These are phyloP conservation scores for Catocala sponsa DNA, from an alignment of 2,888 invertebrate genomes.

Conservation along the genomic window DNA sequence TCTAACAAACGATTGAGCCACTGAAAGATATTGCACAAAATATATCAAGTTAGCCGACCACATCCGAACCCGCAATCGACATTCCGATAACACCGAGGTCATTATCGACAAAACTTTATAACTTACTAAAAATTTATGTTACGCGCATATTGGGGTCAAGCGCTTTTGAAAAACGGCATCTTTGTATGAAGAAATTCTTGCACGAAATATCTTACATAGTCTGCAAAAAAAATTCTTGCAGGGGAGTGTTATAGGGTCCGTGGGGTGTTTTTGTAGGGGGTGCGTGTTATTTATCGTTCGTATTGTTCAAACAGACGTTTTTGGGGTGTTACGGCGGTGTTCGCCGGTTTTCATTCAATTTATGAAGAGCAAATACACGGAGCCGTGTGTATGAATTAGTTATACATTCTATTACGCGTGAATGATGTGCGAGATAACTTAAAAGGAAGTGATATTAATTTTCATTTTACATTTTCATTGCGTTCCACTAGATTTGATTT, in stretches of 20 bases:
- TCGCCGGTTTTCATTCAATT: slow-evolving; percentile 41
- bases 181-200: slow-evolving; percentile 28
- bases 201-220: slow-evolving; percentile 28
- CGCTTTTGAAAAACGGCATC: slow-evolving; percentile 41
- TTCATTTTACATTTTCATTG: slow-evolving; percentile 5
- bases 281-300: slow-evolving; percentile 64
- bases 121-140: slow-evolving; percentile 36
- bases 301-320: slow-evolving; percentile 61
- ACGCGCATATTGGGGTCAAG: slow-evolving; percentile 39
- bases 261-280: slow-evolving; percentile 52
- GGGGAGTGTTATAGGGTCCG: slow-evolving; percentile 31
- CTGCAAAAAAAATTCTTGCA: slow-evolving; percentile 14
- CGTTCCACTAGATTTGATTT: slow-evolving; percentile 15
- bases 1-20: too few relatives aligned
- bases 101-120: slow-evolving; percentile 39
- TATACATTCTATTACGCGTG: slow-evolving; percentile 37
- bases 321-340: slow-evolving; percentile 39
- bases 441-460: slow-evolving; percentile 12
- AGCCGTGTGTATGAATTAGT: slow-evolving; percentile 32
- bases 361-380: slow-evolving; percentile 40
- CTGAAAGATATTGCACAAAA: too few relatives aligned
- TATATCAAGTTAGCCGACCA: too few relatives aligned
- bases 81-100: slow-evolving; percentile 35
- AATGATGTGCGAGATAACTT: slow-evolving; percentile 26
- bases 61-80: slow-evolving; percentile 17